Conservation (phyloP, 2,113 vertebrate genomes). For the Triplophysa dalaica region DNA sequence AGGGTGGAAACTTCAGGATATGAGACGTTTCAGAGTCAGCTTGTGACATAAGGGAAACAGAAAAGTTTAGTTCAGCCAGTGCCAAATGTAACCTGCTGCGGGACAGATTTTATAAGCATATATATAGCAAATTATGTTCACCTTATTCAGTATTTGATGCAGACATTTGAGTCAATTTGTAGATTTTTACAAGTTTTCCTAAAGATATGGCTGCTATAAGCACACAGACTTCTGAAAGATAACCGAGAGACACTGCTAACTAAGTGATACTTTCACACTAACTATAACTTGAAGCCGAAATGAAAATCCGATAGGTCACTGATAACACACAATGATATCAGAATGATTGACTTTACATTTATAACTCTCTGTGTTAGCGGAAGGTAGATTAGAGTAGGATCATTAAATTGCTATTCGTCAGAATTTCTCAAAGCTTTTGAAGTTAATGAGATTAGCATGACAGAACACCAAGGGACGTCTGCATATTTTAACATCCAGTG, state of each 20-base stretch:
- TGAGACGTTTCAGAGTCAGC: neutral
- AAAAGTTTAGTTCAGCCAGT: conserved; percentile 12
- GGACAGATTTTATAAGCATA: neutral
- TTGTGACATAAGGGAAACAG: conserved; percentile 7
- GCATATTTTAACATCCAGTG: too few relatives aligned
- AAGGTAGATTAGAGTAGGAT: conserved; percentile 17
- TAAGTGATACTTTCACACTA: conserved; percentile 2
- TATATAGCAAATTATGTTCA: neutral
- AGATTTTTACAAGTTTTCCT: neutral
- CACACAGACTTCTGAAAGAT: neutral
- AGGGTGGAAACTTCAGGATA: conserved; percentile 10
- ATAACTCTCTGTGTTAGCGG: neutral
- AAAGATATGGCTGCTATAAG: neutral
- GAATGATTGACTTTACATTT: conserved; percentile 12
- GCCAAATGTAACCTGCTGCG: neutral
- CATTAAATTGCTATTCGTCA: conserved; percentile 20
- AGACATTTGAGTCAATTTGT: neutral
- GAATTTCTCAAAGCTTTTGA: neutral
- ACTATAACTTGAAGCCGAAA: neutral
- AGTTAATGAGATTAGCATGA: neutral
- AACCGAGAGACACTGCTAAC: neutral
- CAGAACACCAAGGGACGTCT: neutral
- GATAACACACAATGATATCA: neutral
- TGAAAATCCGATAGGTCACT: neutral
- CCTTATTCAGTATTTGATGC: neutral